Conservation (phyloP, 2,888 invertebrate species). For the Galerucella nymphaeae region DNA sequence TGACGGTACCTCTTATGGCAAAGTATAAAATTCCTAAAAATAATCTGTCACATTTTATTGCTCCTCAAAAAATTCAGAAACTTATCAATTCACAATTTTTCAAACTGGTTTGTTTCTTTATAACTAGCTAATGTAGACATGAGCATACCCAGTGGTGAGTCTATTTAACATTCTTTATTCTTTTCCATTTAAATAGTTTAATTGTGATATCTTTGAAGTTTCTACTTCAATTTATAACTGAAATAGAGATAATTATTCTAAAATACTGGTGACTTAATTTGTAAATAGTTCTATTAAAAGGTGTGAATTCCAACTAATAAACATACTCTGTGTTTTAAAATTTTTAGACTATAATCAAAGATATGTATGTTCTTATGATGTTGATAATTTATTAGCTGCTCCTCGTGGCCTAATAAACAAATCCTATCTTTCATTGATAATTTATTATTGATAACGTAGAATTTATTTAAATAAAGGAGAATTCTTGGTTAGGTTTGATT, state of each 20-base stretch:
- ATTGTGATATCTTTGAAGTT: neutral
- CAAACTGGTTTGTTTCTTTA: too few relatives aligned
- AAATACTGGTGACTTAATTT: neutral
- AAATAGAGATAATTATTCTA: neutral
- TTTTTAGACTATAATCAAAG: neutral
- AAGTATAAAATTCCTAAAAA: too few relatives aligned
- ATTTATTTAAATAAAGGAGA: neutral
- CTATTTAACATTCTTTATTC: too few relatives aligned
- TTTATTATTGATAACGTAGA: neutral
- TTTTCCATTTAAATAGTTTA: neutral
- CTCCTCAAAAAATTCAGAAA: too few relatives aligned
- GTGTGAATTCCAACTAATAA: neutral
- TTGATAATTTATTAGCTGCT: constrained; percentile 1
- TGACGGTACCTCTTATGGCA: too few relatives aligned
- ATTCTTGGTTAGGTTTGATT: neutral
- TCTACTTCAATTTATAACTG: neutral
- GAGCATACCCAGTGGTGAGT: too few relatives aligned
- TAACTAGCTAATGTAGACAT: too few relatives aligned
- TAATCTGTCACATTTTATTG: too few relatives aligned
- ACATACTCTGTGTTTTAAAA: neutral
- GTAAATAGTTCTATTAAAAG: neutral
- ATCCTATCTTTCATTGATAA: neutral
- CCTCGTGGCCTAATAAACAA: constrained; percentile 29
- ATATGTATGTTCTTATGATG: neutral
- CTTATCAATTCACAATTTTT: too few relatives aligned